phyloP scores from a whole-genome alignment of 2,113 vertebrate species.

The Glaucidium brasilianum region DNA sequence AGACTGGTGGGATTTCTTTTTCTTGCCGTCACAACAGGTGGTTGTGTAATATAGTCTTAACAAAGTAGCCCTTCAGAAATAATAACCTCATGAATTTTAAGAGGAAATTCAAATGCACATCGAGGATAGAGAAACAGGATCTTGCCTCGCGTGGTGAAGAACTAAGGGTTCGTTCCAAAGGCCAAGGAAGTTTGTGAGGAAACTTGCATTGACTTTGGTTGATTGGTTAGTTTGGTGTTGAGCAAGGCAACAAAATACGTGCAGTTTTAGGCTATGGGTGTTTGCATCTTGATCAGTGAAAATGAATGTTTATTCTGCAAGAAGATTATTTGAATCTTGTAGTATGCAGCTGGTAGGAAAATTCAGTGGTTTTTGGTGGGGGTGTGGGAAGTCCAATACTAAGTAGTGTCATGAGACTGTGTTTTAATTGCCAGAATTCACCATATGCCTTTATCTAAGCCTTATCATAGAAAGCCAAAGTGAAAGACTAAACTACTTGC shows the following conservation, averaged over 20 bases:
- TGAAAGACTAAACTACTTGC: neutral
- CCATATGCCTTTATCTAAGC: neutral
- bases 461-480: neutral
- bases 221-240: neutral
- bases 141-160: neutral
- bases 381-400: neutral
- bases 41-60: neutral
- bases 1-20: neutral
- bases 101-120: neutral
- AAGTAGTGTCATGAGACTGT: neutral
- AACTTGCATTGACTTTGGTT: neutral
- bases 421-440: neutral
- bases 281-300: neutral
- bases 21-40: neutral
- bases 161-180: neutral
- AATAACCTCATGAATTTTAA: neutral
- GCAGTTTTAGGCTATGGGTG: neutral
- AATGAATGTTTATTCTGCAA: neutral
- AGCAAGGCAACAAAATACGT: fast-evolving
- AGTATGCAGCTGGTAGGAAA: neutral
- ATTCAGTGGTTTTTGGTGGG: neutral
- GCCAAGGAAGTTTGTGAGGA: neutral
- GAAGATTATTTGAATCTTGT: neutral
- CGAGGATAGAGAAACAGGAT: neutral
- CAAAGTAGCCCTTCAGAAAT: neutral